Percentiles rank a stretch among this genome's conserved stretches.
These are phyloP conservation scores for Reinhardtius hippoglossoides DNA, from an alignment of 2,113 vertebrate species.

Conservation along the genomic window DNA sequence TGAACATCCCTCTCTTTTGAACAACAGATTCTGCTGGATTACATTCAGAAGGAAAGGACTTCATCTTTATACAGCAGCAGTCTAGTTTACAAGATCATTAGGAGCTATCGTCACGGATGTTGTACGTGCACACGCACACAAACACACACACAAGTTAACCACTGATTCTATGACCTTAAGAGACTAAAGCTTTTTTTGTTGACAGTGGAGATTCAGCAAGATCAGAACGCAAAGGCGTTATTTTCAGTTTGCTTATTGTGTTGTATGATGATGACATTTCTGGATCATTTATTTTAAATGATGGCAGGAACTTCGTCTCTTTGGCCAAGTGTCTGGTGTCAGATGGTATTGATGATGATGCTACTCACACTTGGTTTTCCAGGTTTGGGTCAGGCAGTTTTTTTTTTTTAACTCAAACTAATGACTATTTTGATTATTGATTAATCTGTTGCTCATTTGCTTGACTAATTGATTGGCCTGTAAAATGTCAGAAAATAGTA, in stretches of 20 bases:
- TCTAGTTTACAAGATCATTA: constrained; percentile 47
- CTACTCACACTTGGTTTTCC: neutral
- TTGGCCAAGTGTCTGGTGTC: neutral
- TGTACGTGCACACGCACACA: neutral
- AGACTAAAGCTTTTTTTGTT: constrained; percentile 21
- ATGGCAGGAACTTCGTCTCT: too few species aligned
- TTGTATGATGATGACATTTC: neutral
- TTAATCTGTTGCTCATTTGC: too few species aligned
- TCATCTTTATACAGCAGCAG: constrained; percentile 38
- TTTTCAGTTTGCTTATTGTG: neutral
- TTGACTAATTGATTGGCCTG: too few species aligned
- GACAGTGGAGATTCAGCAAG: neutral
- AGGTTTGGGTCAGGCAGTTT: too few species aligned
- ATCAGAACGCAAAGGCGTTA: neutral
- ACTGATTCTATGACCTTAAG: constrained; percentile 17
- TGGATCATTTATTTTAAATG: neutral
- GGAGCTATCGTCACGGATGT: constrained; percentile 37
- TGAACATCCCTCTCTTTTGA: constrained; percentile 30
- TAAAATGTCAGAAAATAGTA: too few species aligned
- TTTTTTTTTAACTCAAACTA: too few species aligned
- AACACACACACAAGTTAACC: constrained; percentile 1
- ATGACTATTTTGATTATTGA: too few species aligned
- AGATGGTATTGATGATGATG: neutral
- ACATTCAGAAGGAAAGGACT: constrained; percentile 71
- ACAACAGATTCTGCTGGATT: constrained; percentile 53